A percentile compares a stretch with the other conserved stretches of the same genome.
Conservation (phyloP, 2,888 invertebrate species). For the Synanthedon formicaeformis region DNA sequence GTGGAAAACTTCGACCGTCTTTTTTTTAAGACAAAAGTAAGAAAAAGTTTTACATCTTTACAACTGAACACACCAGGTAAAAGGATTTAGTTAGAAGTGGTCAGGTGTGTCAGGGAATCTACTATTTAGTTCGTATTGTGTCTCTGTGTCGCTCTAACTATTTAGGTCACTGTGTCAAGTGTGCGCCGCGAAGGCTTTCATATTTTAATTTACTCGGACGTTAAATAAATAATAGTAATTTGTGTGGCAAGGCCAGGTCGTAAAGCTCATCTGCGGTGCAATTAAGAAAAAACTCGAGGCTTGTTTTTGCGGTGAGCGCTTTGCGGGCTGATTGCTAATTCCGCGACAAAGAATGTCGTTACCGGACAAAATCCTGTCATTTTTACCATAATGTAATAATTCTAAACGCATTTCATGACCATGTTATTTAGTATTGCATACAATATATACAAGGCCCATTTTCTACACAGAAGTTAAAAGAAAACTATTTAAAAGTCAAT, state of each 20-base stretch:
- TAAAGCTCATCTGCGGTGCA: conserved; percentile 50
- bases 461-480: no score
- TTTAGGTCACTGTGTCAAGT: neutral
- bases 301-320: conserved; percentile 25
- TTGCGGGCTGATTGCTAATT: conserved; percentile 59
- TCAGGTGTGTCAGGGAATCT: conserved; percentile 1
- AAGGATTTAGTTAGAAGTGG: conserved; percentile 16
- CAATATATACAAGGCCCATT: no score
- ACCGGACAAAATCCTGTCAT: conserved; percentile 8
- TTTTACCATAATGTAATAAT: neutral
- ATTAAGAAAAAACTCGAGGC: conserved; percentile 51
- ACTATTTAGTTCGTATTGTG: neutral
- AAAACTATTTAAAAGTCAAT: no score
- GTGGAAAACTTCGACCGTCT: conserved; percentile 53
- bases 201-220: conserved; percentile 40
- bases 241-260: conserved; percentile 34
- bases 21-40: conserved; percentile 34
- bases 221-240: conserved; percentile 53
- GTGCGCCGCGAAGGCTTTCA: conserved; percentile 20
- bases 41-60: conserved; percentile 45
- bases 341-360: conserved; percentile 56
- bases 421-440: no score
- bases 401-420: no score
- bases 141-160: neutral
- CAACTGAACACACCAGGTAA: conserved; percentile 37